Evolutionary conservation across 2,113 vertebrate species (phyloP), one percentile per base, ranked within the genome.

Genomic region (Copsychus sechellarum): DNA sequence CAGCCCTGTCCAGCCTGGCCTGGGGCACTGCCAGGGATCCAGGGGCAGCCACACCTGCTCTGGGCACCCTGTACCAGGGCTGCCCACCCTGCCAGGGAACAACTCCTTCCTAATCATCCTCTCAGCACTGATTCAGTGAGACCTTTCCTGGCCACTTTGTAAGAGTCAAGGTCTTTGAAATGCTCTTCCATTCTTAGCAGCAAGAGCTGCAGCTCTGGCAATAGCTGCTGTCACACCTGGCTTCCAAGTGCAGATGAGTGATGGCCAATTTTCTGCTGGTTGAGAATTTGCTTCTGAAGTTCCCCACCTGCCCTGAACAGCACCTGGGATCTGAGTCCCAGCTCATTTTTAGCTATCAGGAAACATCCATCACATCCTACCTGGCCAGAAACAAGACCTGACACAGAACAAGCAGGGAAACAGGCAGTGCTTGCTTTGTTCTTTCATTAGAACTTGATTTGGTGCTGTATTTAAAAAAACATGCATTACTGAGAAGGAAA

Each of bases 401-500:
- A 45, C 2, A 5, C 31, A 38, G 79, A 88, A 53, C 60, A 38
- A 2, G 47, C 74, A 81, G 18, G 36, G 29, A 90, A 79, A 79
- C 6, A 16, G 67, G 61, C 67, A 73, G 81, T 3, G 1, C 47
- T 43, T 23, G 36, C 23, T 85, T 81, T 76, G 74, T 66, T 74
- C 34, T 56, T 90, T 78, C 91, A 79, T 67, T 82, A 74, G 33
- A 76, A 76, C 29, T 51, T 79, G 70, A 82, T 88, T 90, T 96
- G 85, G 71, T 58, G 57, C 56, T 43, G 12, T n/a, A 38, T 76
- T 74, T 67, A 79, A 38, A 38, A 38, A 38, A 71, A 14, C 22
- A 11, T 33, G 47, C 92, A 76, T 79, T 90, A 90, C 20, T 1
- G 24, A 47, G 57, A 61, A 76, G 76, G 29, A 33, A 60, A 66